phyloP scores from a whole-genome alignment of 1,140 invertebrate genomes.

The Drosophila baimaii region DNA sequence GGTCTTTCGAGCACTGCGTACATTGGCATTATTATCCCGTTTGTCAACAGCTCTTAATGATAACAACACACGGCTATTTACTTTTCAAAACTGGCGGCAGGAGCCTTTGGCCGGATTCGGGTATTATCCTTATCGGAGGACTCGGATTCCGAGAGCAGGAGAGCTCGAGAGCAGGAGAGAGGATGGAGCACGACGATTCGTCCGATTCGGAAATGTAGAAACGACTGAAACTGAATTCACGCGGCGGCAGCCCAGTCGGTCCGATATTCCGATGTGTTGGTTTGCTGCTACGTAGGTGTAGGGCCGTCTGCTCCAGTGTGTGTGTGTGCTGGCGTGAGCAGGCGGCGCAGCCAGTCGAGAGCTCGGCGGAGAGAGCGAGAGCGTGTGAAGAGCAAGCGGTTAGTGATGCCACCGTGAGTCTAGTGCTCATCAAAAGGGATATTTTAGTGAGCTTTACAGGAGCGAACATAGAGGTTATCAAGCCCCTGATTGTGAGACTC shows the following conservation, averaged over 20 bases:
- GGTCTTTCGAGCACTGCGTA: neutral
- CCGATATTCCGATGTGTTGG: slow-evolving; percentile 3
- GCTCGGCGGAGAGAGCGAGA: slow-evolving; percentile 23
- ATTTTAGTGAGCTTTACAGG: neutral
- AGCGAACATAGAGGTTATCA: neutral
- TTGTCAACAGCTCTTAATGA: neutral
- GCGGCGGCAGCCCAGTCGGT: slow-evolving; percentile 23
- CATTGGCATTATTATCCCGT: neutral
- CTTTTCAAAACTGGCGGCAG: slow-evolving; percentile 14
- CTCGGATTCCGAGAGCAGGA: slow-evolving; percentile 18
- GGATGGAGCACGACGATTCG: slow-evolving; percentile 28
- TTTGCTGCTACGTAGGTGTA: slow-evolving; percentile 18
- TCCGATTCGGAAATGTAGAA: slow-evolving; percentile 40
- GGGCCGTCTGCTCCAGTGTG: slow-evolving; percentile 1
- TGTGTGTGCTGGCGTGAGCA: slow-evolving; percentile 25
- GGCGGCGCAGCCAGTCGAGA: slow-evolving; percentile 46
- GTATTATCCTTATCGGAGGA: slow-evolving; percentile 25
- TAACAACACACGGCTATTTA: slow-evolving; percentile 18
- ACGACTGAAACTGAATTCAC: slow-evolving; percentile 32
- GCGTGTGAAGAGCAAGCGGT: slow-evolving; percentile 22
- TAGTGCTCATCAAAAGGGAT: neutral
- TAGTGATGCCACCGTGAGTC: slow-evolving; percentile 40
- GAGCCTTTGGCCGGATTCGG: neutral
- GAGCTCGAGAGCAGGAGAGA: slow-evolving; percentile 16
- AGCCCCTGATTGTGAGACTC: too few relatives aligned